Percentiles rank a stretch among this genome's conserved stretches.
Conservation (phyloP, 2,797 vertebrate species). For the Botia kubotai region DNA sequence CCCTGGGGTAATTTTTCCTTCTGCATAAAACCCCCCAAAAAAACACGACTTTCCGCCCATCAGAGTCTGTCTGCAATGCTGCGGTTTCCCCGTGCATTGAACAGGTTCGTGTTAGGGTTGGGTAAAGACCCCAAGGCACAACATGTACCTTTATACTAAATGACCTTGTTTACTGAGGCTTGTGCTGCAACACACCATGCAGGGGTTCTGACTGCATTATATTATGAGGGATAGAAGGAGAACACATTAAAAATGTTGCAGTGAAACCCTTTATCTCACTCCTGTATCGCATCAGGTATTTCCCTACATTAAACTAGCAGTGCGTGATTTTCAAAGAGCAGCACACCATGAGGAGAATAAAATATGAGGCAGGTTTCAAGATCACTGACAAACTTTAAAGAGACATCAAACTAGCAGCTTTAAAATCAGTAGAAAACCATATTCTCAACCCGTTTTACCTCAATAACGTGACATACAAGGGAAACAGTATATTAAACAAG, state of each 20-base stretch:
- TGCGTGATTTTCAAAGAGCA: not conserved
- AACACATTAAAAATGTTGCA: not conserved
- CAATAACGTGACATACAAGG: not conserved
- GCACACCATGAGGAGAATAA: not conserved
- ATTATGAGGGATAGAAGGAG: constrained; percentile 67
- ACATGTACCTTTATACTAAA: constrained; percentile 80
- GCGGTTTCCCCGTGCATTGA: constrained; percentile 1
- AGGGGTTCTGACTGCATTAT: constrained; percentile 73
- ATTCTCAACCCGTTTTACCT: not conserved
- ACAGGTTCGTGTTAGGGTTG: constrained; percentile 64
- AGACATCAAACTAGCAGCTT: not conserved
- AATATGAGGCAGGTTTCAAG: not conserved
- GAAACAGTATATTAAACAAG: not conserved
- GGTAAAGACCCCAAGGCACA: constrained; percentile 68
- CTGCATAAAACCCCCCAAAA: not conserved
- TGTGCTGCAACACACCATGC: constrained; percentile 68
- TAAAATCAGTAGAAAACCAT: no score
- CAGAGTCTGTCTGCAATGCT: constrained; percentile 31
- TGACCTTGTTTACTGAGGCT: constrained; percentile 81
- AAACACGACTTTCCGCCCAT: not conserved
- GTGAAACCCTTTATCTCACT: constrained; percentile 14
- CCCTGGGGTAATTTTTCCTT: not conserved
- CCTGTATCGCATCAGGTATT: no score
- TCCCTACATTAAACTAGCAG: no score
- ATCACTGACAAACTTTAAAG: not conserved